Evolutionary conservation across 1,140 invertebrate species (phyloP).

Genomic region (Papilio glaucus): DNA sequence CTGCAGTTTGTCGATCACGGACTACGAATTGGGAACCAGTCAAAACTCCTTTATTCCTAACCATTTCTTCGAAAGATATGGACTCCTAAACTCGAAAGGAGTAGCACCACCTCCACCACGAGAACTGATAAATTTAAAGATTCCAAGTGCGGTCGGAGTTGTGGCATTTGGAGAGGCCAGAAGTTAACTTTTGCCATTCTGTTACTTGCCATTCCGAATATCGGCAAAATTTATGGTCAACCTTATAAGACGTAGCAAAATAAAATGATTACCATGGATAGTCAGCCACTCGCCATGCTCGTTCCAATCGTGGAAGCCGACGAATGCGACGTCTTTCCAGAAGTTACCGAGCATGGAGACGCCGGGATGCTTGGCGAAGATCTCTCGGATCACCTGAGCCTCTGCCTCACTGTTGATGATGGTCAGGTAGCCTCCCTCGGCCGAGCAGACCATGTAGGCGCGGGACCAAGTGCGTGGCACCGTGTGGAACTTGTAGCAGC

Average conservation of each 20-base stretch:
- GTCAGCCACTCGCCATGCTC: conserved; percentile 52
- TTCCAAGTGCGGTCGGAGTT: too few species aligned
- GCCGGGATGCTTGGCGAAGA: conserved; percentile 40
- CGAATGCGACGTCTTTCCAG: conserved; percentile 47
- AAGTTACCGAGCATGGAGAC: conserved; percentile 43
- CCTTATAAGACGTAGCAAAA: neutral
- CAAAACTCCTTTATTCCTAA: too few species aligned
- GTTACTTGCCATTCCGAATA: too few species aligned
- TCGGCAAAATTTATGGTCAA: too few species aligned
- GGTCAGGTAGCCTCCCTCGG: conserved; percentile 37
- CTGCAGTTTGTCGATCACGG: too few species aligned
- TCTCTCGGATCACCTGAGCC: neutral
- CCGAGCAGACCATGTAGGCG: conserved; percentile 37
- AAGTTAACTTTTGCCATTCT: too few species aligned
- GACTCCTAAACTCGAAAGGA: too few species aligned
- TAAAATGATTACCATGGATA: conserved; percentile 51
- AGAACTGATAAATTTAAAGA: too few species aligned
- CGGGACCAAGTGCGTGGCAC: conserved; percentile 20
- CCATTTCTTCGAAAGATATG: too few species aligned
- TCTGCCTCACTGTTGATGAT: conserved; percentile 36
- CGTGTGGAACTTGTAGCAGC: conserved; percentile 40
- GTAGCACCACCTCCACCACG: too few species aligned
- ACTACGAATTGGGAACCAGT: too few species aligned
- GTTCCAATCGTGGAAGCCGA: conserved; percentile 57
- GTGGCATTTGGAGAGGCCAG: too few species aligned